Base-by-base conservation (phyloP, 2,113 vertebrate species). In the Hirundichthys speculiger region DNA sequence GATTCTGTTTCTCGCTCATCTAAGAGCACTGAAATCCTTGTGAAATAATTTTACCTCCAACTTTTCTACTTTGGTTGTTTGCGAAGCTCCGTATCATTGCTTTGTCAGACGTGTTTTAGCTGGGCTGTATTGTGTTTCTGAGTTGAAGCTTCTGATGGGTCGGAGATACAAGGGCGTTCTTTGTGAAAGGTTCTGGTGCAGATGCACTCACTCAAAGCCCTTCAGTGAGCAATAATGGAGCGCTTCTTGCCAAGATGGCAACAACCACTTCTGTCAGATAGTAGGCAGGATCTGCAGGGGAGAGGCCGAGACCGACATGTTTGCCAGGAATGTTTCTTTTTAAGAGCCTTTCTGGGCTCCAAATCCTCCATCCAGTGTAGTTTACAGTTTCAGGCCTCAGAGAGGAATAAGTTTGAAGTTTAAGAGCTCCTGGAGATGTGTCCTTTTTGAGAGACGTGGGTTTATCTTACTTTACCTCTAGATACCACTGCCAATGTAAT, bases 241-340 rank as follows among this genome's bases (percentile, higher is more conserved):
- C 25, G 0, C 59, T 49, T 47, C 38, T 27, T 68, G 88, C 86
- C 84, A 82, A 87, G 73, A 77, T 83, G 86, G 78, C 82, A 70
- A 70, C 66, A 14, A n/a, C 62, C 19, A 6, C 54, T 51, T 73
- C 52, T 53, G 51, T 70, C 79, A 63, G 79, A 78, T 79, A 59
- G 77, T 74, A 61, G 71, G 58, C 67, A 50, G 79, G 69, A 75
- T 64, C 85, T 71, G 65, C 69, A 46, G 59, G 34, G 61, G 69
- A 76, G 80, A 75, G 69, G 73, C 48, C 14, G 50, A 51, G 41
- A 48, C 64, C 51, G 27, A 61, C 56, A 45, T 60, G 24, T 64
- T 18, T 40, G 75, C 76, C 74, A 73, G 64, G 67, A 62, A 73
- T 71, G n/a, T 54, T 55, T 58, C 77, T 58, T 75, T 76, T 82